phyloP scores from a whole-genome alignment of 2,888 invertebrate genomes.

The Diloba caeruleocephala region DNA sequence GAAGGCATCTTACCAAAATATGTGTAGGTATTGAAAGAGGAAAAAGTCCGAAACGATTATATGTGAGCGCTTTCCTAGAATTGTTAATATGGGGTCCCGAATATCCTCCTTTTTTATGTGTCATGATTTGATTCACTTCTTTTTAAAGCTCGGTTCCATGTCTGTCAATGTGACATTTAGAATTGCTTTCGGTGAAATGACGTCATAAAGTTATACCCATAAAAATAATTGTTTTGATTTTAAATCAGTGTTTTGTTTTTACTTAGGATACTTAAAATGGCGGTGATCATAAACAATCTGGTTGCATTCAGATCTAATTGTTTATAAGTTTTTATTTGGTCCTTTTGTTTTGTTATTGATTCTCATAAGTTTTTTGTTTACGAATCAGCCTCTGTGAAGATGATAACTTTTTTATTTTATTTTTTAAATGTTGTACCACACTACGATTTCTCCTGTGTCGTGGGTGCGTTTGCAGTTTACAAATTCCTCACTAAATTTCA shows the following conservation, averaged over 20 bases:
- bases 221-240: too few relatives aligned
- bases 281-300: too few relatives aligned
- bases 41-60: conserved; percentile 43
- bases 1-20: conserved; percentile 23
- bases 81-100: conserved; percentile 16
- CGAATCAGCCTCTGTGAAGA: too few relatives aligned
- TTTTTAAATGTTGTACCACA: too few relatives aligned
- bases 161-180: conserved; percentile 53
- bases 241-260: conserved; percentile 17
- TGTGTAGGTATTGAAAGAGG: conserved; percentile 48
- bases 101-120: conserved; percentile 48
- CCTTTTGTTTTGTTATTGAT: too few relatives aligned
- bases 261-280: background rate
- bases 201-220: conserved; percentile 34
- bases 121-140: conserved; percentile 44
- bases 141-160: conserved; percentile 32
- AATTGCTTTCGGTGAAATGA: conserved; percentile 38
- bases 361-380: too few relatives aligned
- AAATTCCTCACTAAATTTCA: too few relatives aligned
- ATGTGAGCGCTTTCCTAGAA: conserved; percentile 48
- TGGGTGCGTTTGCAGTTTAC: too few relatives aligned
- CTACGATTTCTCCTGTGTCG: too few relatives aligned
- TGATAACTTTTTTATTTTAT: too few relatives aligned
- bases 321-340: too few relatives aligned
- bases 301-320: too few relatives aligned